Percentiles rank a stretch among this genome's conserved stretches.
These are phyloP conservation scores for Diplazon laetatorius DNA, from an alignment of 2,888 invertebrate genomes.

Conservation along the genomic window DNA sequence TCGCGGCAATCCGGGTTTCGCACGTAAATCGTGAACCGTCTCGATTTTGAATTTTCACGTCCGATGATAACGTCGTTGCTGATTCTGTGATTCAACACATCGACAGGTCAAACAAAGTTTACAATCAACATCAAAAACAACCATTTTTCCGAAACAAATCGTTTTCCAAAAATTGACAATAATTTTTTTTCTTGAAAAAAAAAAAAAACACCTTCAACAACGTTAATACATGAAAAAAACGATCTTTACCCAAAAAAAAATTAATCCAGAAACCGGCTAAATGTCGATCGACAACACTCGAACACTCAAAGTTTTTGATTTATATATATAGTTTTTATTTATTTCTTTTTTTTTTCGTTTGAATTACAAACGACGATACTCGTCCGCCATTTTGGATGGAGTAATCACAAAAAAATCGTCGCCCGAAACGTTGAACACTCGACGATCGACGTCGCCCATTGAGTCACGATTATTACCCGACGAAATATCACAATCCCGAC, in stretches of 20 bases:
- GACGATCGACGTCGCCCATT: neutral
- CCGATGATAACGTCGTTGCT: conserved; percentile 65
- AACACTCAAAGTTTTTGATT: neutral
- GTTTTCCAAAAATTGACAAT: too few relatives aligned
- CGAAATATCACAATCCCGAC: too few relatives aligned
- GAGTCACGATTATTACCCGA: neutral
- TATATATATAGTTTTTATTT: neutral
- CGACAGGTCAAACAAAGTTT: neutral
- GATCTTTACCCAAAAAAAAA: too few relatives aligned
- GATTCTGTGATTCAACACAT: conserved; percentile 67
- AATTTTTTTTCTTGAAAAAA: too few relatives aligned
- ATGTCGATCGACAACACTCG: neutral
- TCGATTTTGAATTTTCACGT: conserved; percentile 62
- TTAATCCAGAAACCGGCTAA: too few relatives aligned
- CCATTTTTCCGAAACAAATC: too few relatives aligned
- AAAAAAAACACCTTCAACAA: neutral
- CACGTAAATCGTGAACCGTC: conserved; percentile 72
- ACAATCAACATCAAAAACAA: neutral
- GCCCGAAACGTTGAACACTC: neutral
- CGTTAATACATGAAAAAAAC: neutral
- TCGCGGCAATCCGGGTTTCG: conserved; percentile 67
- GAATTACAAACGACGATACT: conserved; percentile 21
- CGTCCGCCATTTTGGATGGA: conserved; percentile 44
- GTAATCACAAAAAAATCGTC: conserved; percentile 1
- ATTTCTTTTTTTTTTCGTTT: neutral